A percentile compares a stretch with the other conserved stretches of the same genome.
Evolutionary conservation across 2,888 invertebrate genomes (phyloP).

Genomic region (Alcis repandata): DNA sequence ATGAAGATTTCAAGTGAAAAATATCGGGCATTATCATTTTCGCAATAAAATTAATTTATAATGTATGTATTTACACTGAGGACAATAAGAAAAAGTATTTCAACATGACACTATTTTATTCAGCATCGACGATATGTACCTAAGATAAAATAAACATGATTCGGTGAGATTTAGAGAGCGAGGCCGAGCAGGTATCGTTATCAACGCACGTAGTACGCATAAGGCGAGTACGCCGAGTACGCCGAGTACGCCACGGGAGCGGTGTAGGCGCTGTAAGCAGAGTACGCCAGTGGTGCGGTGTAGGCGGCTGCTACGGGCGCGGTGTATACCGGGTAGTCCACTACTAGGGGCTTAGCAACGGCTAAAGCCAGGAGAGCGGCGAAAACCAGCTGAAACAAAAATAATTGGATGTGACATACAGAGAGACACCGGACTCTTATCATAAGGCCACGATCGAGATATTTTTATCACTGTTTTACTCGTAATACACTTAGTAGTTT

Average conservation of each 20-base stretch:
- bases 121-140: background rate
- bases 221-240: slow-evolving; percentile 73
- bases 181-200: background rate
- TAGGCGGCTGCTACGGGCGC: slow-evolving; percentile 81
- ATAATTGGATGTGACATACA: no score
- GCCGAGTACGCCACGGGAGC: slow-evolving; percentile 68
- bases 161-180: slow-evolving; percentile 25
- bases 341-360: slow-evolving; percentile 79
- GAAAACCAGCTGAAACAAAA: slow-evolving; percentile 71
- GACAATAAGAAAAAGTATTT: background rate
- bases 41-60: background rate
- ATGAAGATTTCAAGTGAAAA: background rate
- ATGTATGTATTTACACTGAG: no score
- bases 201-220: slow-evolving; percentile 75
- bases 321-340: slow-evolving; percentile 78
- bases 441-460: no score
- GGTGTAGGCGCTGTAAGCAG: slow-evolving; percentile 61
- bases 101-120: slow-evolving; percentile 22
- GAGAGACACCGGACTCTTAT: no score
- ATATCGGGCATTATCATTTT: background rate
- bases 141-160: slow-evolving; percentile 7
- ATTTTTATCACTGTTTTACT: no score
- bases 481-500: no score
- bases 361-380: slow-evolving; percentile 84
- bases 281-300: slow-evolving; percentile 79